Evolutionary conservation across 2,113 vertebrate species (phyloP), one percentile per base, ranked within the genome.

Genomic region (Scopus umbretta): DNA sequence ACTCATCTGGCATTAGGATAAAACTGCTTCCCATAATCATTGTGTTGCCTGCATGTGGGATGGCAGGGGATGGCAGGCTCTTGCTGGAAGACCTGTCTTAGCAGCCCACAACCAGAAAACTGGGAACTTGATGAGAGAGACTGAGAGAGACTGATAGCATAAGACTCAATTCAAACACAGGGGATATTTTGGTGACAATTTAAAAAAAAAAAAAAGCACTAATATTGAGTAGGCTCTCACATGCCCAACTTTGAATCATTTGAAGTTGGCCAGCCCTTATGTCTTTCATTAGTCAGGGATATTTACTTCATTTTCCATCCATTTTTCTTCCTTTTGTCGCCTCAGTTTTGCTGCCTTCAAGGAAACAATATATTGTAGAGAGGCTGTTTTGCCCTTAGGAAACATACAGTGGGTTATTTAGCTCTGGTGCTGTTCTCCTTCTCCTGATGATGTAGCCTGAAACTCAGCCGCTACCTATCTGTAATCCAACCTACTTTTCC

Each of bases 11-110:
- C 40, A 30, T 47, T 68, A 59, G 61, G 52, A 43, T 56, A 66
- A 78, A 90, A 29, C 47, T 71, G 32, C 22, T 58, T 88, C 67
- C 63, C 5, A 2, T 66, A 55, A 23, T 27, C 18, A 14, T 19
- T 0, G 1, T 70, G 25, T 36, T 0, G 1, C 0, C 0, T 42
- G 20, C 8, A 36, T 0, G 0, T n/a, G 52, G 56, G 10, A 42
- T 47, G 36, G 43, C 68, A 87, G 34, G 9, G 27, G 38, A 80
- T 38, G 47, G 32, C 52, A 85, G 38, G 21, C 1, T 68, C 10
- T 42, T 58, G 26, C 36, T 92, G 42, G 53, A 80, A 74, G 25
- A 30, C 7, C 22, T 86, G 2, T 23, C 50, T 81, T 86, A 87
- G 49, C 13, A 79, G 34, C 2, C 36, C 26, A 32, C 68, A 47